Conservation (phyloP, 2,113 vertebrate genomes). For the Alces alces region DNA sequence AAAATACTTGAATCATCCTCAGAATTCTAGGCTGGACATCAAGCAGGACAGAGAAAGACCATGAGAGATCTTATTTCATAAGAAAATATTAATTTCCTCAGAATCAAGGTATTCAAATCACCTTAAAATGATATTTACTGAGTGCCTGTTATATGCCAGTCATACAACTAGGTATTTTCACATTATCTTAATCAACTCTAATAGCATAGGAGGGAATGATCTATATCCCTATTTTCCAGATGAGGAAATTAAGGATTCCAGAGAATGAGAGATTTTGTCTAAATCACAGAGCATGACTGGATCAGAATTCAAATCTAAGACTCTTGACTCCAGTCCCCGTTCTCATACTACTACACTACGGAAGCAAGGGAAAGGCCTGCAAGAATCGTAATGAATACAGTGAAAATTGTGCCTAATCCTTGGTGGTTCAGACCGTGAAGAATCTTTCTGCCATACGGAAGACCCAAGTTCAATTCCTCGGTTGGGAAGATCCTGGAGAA, state of each 20-base stretch:
- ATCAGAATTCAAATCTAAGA: not conserved
- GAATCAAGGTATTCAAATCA: not conserved
- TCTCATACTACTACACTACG: not conserved
- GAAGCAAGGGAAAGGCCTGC: not conserved
- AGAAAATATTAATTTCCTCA: constrained; percentile 3
- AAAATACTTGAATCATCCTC: not conserved
- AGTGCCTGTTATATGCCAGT: not conserved
- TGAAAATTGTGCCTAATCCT: not conserved
- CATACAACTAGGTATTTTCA: not conserved
- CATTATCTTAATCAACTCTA: not conserved
- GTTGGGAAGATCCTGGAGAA: not conserved
- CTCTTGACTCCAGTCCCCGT: not conserved
- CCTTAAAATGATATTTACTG: not conserved
- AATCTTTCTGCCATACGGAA: not conserved
- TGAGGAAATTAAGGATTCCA: not conserved
- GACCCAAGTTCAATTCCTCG: not conserved
- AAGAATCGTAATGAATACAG: not conserved
- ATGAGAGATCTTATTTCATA: not conserved
- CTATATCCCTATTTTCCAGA: not conserved
- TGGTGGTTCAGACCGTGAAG: not conserved
- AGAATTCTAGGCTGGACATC: not conserved
- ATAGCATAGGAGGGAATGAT: not conserved
- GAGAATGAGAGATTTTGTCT: not conserved
- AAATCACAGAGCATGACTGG: not conserved
- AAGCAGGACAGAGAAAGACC: not conserved